Conservation (phyloP, 2,113 vertebrate genomes). For the Percopsis transmontana region DNA sequence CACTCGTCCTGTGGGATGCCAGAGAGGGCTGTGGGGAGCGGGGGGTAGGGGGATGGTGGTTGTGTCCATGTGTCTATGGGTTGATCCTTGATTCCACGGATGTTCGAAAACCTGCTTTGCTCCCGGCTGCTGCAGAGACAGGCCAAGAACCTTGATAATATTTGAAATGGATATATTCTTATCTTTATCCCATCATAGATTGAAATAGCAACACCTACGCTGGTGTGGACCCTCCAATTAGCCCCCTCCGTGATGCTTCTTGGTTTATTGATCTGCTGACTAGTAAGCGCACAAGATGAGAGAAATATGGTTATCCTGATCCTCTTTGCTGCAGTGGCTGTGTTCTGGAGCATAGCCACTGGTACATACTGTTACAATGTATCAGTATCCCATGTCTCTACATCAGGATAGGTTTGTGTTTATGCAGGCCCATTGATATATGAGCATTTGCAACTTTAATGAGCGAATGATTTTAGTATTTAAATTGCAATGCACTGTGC, state of each 20-base stretch:
- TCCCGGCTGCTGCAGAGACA: slow-evolving; percentile 40
- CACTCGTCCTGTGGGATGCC: slow-evolving; percentile 41
- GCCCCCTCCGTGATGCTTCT: slow-evolving; percentile 12
- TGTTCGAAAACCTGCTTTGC: slow-evolving; percentile 64
- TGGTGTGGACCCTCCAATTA: slow-evolving; percentile 22
- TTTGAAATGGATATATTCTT: slow-evolving; percentile 17
- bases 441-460: neutral
- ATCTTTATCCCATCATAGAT: neutral
- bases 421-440: too few relatives aligned
- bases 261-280: slow-evolving; percentile 33
- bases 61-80: slow-evolving; percentile 29
- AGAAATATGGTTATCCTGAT: slow-evolving; percentile 55
- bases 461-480: neutral
- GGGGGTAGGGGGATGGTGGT: slow-evolving; percentile 6
- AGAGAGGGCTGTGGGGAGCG: slow-evolving; percentile 28
- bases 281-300: slow-evolving; percentile 25
- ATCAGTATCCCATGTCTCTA: too few relatives aligned
- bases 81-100: slow-evolving; percentile 54
- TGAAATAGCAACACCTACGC: neutral
- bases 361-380: neutral
- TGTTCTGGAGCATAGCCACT: slow-evolving; percentile 31
- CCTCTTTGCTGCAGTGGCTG: slow-evolving; percentile 51
- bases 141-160: slow-evolving; percentile 30
- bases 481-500: slow-evolving; percentile 5
- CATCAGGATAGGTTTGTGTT: too few relatives aligned